Evolutionary conservation across 2,113 vertebrate genomes (phyloP).

Genomic region (Mellivora capensis): DNA sequence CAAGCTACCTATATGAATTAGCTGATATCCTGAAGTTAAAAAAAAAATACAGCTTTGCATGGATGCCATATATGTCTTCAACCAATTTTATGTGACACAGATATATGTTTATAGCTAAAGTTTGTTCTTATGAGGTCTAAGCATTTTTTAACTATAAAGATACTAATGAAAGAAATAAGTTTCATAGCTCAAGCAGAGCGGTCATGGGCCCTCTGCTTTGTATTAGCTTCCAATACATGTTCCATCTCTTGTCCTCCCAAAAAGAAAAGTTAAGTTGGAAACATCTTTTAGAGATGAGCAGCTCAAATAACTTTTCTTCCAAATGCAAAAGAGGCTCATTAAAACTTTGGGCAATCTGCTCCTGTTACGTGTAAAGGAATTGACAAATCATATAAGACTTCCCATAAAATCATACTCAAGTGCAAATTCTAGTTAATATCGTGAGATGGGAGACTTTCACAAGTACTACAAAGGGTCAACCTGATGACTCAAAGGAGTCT

Average conservation of each 20-base stretch:
- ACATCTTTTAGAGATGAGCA: constrained; percentile 55
- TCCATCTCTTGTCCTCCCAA: constrained; percentile 61
- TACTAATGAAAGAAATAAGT: constrained; percentile 75
- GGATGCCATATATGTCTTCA: constrained; percentile 67
- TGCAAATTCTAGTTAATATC: constrained; percentile 11
- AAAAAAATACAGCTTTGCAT: constrained; percentile 37
- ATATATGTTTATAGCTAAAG: neutral
- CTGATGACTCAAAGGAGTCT: neutral
- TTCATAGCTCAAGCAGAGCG: constrained; percentile 61
- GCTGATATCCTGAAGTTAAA: neutral
- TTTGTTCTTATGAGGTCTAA: constrained; percentile 72
- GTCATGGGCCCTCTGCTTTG: constrained; percentile 57
- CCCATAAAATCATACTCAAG: constrained; percentile 8
- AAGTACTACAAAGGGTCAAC: constrained; percentile 1
- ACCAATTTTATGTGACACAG: constrained; percentile 61
- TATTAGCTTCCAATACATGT: constrained; percentile 76
- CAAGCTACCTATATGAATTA: neutral
- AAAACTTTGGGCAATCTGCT: constrained; percentile 43
- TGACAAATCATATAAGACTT: constrained; percentile 27
- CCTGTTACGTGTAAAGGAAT: neutral
- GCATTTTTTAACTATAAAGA: constrained; percentile 72
- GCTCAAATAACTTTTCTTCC: constrained; percentile 62
- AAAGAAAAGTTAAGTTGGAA: constrained; percentile 44
- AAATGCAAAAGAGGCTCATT: constrained; percentile 58
- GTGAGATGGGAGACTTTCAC: neutral